phyloP scores from a whole-genome alignment of 2,888 invertebrate genomes.

The Augiades crinisus region DNA sequence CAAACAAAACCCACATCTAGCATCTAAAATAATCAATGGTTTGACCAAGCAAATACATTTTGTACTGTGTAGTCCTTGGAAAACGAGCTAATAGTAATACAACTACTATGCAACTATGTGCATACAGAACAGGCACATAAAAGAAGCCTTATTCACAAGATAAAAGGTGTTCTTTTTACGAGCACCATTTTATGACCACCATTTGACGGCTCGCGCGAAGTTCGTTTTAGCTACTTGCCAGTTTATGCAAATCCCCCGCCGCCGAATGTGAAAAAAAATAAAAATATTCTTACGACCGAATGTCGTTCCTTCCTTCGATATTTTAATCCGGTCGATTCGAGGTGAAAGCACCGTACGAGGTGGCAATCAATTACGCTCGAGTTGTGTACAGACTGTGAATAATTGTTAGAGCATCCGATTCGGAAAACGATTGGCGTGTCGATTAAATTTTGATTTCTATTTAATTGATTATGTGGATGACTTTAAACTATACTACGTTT shows the following conservation, averaged over 20 bases:
- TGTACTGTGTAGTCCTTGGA: background rate
- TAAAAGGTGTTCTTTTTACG: constrained; percentile 72
- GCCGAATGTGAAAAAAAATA: constrained; percentile 48
- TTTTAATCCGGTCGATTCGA: constrained; percentile 46
- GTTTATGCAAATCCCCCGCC: constrained; percentile 64
- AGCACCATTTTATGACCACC: constrained; percentile 62
- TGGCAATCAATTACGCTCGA: constrained; percentile 43
- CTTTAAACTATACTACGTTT: background rate
- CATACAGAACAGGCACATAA: background rate
- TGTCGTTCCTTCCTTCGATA: constrained; percentile 46
- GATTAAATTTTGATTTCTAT: constrained; percentile 26
- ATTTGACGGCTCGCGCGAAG: constrained; percentile 54
- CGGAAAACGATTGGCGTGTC: constrained; percentile 19
- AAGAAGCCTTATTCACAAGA: constrained; percentile 36
- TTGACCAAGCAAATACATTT: no score
- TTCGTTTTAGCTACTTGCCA: constrained; percentile 61
- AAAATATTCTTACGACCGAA: constrained; percentile 27
- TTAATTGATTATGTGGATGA: constrained; percentile 15
- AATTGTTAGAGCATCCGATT: constrained; percentile 32
- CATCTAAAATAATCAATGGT: no score
- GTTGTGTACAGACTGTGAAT: constrained; percentile 32
- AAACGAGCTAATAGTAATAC: background rate
- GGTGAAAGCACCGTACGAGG: constrained; percentile 51
- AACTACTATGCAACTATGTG: no score
- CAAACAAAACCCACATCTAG: no score